Base-by-base conservation (phyloP, 2,888 invertebrate species). In the Pristionchus entomophagus region DNA sequence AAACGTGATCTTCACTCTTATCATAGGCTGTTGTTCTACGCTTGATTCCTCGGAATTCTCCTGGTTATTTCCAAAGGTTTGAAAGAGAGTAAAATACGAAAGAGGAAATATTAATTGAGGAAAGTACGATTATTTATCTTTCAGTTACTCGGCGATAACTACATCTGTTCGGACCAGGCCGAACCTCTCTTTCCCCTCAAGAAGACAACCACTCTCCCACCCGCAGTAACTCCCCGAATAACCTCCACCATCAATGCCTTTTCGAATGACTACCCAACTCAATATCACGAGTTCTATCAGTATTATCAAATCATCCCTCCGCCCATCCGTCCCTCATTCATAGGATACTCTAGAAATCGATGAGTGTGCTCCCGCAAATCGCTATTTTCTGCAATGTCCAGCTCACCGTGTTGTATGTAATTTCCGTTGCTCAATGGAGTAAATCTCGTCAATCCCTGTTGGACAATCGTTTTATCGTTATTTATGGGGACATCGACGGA, bases 181-280 rank as follows among this genome's bases (percentile, higher is more conserved):
- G 80, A 80, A 26, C 80, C 80, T 6, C 45, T 80, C n/a, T 80
- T 81, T 35, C 81, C 81, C 14, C 22, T 56, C 14, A 81, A 81
- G 77, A 77, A 77, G 17, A 35, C 32, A 14, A 81, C 81, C 8
- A 51, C 56, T 53, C 19, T 81, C 14, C 56, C 81, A 8, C 81
- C 81, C 26, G 26, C 51, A n/a, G 38, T 81, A 26, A 32, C 56
- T 22, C 53, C 56, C 8, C 51, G 53, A 14, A 81, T 81, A 3
- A 41, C 77, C 8, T 77, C 77, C 3, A 77, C 77, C n/a, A 77
- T 77, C 26, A 77, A 77, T 77, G 41, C n/a, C 14, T 26, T 41
- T n/a, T 77, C 77, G 22, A 77, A 45, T 77, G 41, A 77, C 45
- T 77, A 45, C 41, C 77, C 77, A 32, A 65, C 32, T 19, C 32